Base-by-base conservation (phyloP, 2,113 vertebrate species). In the Aptenodytes patagonicus region DNA sequence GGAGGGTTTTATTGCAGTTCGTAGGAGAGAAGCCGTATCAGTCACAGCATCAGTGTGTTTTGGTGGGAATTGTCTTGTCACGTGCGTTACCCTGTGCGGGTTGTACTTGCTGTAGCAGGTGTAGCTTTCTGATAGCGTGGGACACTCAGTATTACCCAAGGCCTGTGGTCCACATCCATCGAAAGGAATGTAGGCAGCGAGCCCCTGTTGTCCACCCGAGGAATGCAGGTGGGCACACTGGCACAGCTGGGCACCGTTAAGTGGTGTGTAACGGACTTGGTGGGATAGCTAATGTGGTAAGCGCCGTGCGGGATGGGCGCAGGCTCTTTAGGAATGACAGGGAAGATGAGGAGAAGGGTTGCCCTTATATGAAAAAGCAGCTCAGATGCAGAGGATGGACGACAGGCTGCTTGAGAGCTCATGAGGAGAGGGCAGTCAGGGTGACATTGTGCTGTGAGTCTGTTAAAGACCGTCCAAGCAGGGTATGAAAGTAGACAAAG, bases 231-330 rank as follows among this genome's bases (percentile, higher is more conserved):
- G 65, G 60, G 31, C n/a, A n/a, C 14, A 3, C 10, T 71, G 86
- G 5, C 54, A 47, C 66, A 76, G 2, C 38, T 25, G 73, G 22
- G 69, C 2, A 1, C 31, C 44, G 17, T 40, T 40, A 51, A 55
- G 16, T 38, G 87, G 36, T 42, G 40, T 42, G 7, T 72, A 32
- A 18, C 1, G 9, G 29, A 4, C 15, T 55, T 19, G 21, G 29
- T 42, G 36, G 62, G n/a, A 51, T 13, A 28, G 65, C 32, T 66
- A 3, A 51, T 2, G 10, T 28, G 18, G n/a, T 29, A 25, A 14
- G 17, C 0, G 4, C 46, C 38, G 54, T 0, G 0, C 34, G 44
- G 57, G 52, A 28, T 40, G 24, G 18, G 21, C 3, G 2, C 17
- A 29, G 13, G 19, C 19, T 46, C 18, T 70, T 64, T 18, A 29